phyloP scores from a whole-genome alignment of 2,113 vertebrate genomes.

The Aspiorhynchus laticeps region DNA sequence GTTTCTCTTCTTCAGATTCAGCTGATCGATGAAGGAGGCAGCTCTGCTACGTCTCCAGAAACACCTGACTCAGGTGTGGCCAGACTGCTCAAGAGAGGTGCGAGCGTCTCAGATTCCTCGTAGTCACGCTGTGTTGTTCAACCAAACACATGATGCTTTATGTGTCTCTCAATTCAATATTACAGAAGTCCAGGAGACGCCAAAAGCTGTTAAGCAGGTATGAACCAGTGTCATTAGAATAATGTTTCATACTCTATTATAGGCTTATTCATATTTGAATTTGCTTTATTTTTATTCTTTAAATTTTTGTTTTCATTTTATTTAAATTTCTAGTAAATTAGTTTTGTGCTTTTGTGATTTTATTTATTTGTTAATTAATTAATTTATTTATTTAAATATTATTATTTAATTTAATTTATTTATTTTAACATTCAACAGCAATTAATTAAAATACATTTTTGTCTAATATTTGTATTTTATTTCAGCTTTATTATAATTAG shows the following conservation, averaged over 20 bases:
- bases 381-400: not conserved
- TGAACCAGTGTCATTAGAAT: not conserved
- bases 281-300: not conserved
- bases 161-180: not conserved
- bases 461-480: not conserved
- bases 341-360: not conserved
- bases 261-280: not conserved
- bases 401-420: not conserved
- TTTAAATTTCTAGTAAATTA: not conserved
- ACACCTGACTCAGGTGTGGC: constrained; percentile 53
- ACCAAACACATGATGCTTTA: not conserved
- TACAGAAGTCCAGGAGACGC: constrained; percentile 46
- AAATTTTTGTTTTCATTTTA: not conserved
- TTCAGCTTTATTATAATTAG: not conserved
- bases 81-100: constrained; percentile 52
- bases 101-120: not conserved
- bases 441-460: not conserved
- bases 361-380: not conserved
- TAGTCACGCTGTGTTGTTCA: not conserved
- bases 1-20: constrained; percentile 49
- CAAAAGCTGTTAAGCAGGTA: constrained; percentile 45
- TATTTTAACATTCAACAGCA: not conserved
- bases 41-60: constrained; percentile 53
- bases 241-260: too few species aligned
- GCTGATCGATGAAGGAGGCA: constrained; percentile 55